Percentiles rank a stretch among this genome's conserved stretches.
Conservation (phyloP, 1,140 invertebrate genomes). For the Bilobella aurantiaca region DNA sequence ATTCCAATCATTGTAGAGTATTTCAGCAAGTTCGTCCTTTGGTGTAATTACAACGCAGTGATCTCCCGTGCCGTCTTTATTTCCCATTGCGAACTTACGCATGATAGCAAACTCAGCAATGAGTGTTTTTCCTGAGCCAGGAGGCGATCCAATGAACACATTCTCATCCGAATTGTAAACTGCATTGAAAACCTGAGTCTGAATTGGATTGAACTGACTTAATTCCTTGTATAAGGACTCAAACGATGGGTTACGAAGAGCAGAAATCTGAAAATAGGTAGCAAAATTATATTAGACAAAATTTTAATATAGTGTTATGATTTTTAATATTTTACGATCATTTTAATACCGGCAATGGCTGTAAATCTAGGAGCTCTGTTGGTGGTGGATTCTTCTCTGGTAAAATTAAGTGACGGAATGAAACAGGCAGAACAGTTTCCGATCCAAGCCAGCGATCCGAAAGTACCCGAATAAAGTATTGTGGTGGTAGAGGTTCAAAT, state of each 20-base stretch:
- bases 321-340: no score
- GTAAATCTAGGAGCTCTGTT: constrained; percentile 94
- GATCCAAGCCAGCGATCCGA: constrained; percentile 71
- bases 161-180: constrained; percentile 98
- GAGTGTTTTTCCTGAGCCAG: constrained; percentile 89
- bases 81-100: constrained; percentile 68
- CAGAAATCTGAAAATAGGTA: constrained; percentile 49
- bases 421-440: constrained; percentile 93
- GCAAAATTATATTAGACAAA: no score
- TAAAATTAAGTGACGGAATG: constrained; percentile 91
- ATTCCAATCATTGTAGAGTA: constrained; percentile 84
- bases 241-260: constrained; percentile 69
- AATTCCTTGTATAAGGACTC: constrained; percentile 80
- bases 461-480: constrained; percentile 74
- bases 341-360: constrained; percentile 69
- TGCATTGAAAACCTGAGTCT: constrained; percentile 98
- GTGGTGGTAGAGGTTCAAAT: constrained; percentile 94
- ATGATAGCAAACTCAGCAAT: constrained; percentile 95
- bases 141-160: constrained; percentile 94
- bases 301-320: no score
- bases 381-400: constrained; percentile 97
- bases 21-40: constrained; percentile 80
- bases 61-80: constrained; percentile 41
- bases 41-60: constrained; percentile 88
- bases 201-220: constrained; percentile 95